phyloP scores from a whole-genome alignment of 2,888 invertebrate species.

The Tetanocera ferruginea region DNA sequence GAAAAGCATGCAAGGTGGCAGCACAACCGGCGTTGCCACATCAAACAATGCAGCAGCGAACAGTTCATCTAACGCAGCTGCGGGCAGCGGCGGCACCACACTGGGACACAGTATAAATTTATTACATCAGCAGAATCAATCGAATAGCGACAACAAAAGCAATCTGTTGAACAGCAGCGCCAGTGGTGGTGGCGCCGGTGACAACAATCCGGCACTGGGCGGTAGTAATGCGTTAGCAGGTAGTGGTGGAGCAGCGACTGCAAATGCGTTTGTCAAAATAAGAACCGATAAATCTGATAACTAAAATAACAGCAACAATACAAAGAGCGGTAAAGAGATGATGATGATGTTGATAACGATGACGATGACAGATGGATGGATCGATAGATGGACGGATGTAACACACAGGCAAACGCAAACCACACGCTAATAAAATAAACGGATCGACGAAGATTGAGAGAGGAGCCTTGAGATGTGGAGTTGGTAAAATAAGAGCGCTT shows the following conservation, averaged over 20 bases:
- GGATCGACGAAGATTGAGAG: constrained; percentile 28
- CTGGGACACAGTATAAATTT: constrained; percentile 61
- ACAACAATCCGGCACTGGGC: constrained; percentile 62
- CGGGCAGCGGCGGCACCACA: constrained; percentile 49
- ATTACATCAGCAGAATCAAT: constrained; percentile 62
- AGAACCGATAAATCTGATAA: constrained; percentile 62
- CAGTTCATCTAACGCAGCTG: constrained; percentile 46
- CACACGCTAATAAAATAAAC: constrained; percentile 24
- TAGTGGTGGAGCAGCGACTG: constrained; percentile 46
- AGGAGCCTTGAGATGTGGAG: constrained; percentile 23
- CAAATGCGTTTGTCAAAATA: constrained; percentile 58
- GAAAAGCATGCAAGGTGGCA: constrained; percentile 61
- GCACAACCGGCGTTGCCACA: constrained; percentile 59
- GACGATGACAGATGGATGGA: not conserved
- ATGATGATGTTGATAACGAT: not conserved
- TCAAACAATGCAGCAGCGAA: constrained; percentile 47
- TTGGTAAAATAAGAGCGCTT: constrained; percentile 26
- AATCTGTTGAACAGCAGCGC: constrained; percentile 57
- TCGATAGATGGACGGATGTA: constrained; percentile 7
- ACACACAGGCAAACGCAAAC: constrained; percentile 22
- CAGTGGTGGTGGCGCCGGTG: constrained; percentile 58
- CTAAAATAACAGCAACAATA: constrained; percentile 57
- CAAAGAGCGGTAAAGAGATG: constrained; percentile 33
- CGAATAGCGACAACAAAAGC: constrained; percentile 61
- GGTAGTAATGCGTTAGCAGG: constrained; percentile 58